phyloP scores from a whole-genome alignment of 2,888 invertebrate genomes.

The Sphaerolaimus hirsutus region DNA sequence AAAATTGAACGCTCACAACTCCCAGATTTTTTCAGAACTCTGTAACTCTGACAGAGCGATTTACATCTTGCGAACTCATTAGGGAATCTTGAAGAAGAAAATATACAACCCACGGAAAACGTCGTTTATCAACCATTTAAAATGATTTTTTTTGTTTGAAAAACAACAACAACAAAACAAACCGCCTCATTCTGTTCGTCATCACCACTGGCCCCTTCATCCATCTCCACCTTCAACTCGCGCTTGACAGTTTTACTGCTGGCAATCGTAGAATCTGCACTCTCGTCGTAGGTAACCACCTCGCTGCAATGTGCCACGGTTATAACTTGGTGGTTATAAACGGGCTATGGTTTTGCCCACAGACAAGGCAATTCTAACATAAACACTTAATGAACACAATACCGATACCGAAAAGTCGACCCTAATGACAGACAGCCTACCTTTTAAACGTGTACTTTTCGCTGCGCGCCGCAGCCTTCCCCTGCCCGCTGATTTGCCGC shows the following conservation, averaged over 20 bases:
- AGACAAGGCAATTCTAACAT: not conserved
- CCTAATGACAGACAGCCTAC: constrained; percentile 24
- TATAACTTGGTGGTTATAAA: not conserved
- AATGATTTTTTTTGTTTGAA: no score
- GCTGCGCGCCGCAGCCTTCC: constrained; percentile 62
- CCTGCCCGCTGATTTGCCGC: constrained; percentile 57
- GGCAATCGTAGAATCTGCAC: constrained; percentile 55
- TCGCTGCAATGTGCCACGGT: constrained; percentile 36
- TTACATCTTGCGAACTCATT: no score
- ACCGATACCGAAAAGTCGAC: not conserved
- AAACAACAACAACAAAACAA: no score
- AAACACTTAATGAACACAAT: not conserved
- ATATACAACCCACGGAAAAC: not conserved
- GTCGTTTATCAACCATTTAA: not conserved
- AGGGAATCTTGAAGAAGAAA: no score
- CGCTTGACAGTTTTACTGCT: constrained; percentile 9
- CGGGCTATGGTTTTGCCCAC: not conserved
- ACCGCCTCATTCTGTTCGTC: no score
- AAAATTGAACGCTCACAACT: no score
- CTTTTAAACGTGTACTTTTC: constrained; percentile 70
- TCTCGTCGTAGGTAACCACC: constrained; percentile 50
- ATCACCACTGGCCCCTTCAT: no score
- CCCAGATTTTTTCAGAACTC: no score
- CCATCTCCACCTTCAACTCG: constrained; percentile 7
- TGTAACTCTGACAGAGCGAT: no score